Conservation (phyloP, 2,888 invertebrate species). For the Megalurothrips usitatus region DNA sequence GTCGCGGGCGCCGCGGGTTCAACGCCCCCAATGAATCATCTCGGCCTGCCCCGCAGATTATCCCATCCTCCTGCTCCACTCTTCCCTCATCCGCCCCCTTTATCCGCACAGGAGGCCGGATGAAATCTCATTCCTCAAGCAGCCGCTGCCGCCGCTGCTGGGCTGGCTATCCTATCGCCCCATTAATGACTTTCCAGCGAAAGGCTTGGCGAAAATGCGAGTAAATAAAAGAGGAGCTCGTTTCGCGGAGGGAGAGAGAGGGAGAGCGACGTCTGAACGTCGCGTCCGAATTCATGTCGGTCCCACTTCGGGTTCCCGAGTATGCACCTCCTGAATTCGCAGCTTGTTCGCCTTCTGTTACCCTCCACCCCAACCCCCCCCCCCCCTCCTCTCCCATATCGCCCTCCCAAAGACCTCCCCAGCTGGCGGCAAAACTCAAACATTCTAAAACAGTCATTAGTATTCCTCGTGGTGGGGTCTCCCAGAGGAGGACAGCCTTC, state of each 20-base stretch:
- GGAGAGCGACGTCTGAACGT: too few relatives aligned
- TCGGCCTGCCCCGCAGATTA: neutral
- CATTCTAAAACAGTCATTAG: too few relatives aligned
- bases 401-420: too few relatives aligned
- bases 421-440: too few relatives aligned
- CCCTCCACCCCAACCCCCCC: too few relatives aligned
- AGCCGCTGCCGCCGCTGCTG: neutral
- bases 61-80: neutral
- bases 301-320: neutral
- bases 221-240: neutral
- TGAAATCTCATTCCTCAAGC: slow-evolving; percentile 13
- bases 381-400: too few relatives aligned
- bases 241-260: neutral
- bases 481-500: too few relatives aligned
- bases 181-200: slow-evolving; percentile 4
- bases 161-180: neutral
- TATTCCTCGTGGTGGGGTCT: too few relatives aligned
- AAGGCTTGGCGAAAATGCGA: neutral
- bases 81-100: neutral
- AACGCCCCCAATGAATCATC: neutral
- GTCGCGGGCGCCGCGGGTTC: neutral
- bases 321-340: too few relatives aligned
- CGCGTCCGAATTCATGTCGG: too few relatives aligned
- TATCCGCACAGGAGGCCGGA: neutral
- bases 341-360: too few relatives aligned